Base-by-base conservation (phyloP, 30 jellyfish, hydroid and myxozoan species). In the Aurelia aurita complex sp. Pacific region DNA sequence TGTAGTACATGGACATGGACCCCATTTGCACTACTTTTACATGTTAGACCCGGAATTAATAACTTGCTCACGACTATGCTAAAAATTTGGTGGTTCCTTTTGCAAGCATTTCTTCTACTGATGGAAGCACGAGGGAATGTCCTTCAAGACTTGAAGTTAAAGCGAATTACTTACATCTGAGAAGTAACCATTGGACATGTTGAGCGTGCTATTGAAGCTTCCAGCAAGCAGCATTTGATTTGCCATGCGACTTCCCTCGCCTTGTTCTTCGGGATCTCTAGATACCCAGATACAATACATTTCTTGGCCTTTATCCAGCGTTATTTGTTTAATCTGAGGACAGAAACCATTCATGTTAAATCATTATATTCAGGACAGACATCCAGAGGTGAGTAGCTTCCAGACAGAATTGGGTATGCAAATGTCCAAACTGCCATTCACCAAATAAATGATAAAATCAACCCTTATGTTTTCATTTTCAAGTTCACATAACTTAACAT, bases 251-350 rank as follows among this genome's bases (percentile, higher is more conserved):
- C 88, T 64, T 16, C 80, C 80, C 43, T 92, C 98, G 17, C 87
- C 94, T 46, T 83, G 97, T 55, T 92, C 98, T 38, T 92, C 98
- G 33, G 96, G 96, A 77, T 92, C 98, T 38, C 99, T 94, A 62
- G 99, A 88, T 46, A 94, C 92, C 99, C 99, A 94, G 2, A 94
- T 69, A 71, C 97, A 94, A 76, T 40, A 94, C 75, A 94, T 36
- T 60, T 77, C 88, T 61, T 81, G 88, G 83, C 87, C 89, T n/a
- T 86, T 77, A 14, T 85, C 89, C 81, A 73, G 51, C 53, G 88
- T 67, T 36, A 88, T 76, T 65, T 89, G 85, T 61, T 94, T 94
- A 2, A 80, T 77, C 97, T 89, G 61, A 14, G 57, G 57, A 46
- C 12, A 46, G 8, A 46, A 46, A 46, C 8, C 52, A 40, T 40